Conservation (phyloP, 2,797 vertebrate genomes). For the Catamblyrhynchus diadema region DNA sequence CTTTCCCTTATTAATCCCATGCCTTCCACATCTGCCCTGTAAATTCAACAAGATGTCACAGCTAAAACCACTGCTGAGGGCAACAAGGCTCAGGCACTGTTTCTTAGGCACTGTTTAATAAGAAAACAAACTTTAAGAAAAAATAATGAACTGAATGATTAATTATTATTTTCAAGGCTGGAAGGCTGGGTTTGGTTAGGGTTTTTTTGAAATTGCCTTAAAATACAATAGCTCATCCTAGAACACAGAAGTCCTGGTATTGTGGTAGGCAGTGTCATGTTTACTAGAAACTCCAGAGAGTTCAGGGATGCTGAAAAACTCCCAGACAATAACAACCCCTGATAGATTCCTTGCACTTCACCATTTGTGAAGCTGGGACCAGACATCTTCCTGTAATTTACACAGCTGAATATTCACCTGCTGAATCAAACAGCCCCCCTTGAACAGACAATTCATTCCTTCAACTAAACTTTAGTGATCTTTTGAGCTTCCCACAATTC, state of each 20-base stretch:
- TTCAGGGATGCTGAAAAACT: background rate
- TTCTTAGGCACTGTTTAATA: background rate
- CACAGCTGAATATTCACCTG: background rate
- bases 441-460: background rate
- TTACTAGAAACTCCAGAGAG: background rate
- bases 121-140: background rate
- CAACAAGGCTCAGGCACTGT: background rate
- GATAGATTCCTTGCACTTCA: background rate
- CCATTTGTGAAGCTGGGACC: background rate
- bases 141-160: background rate
- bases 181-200: background rate
- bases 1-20: background rate
- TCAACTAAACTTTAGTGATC: background rate
- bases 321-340: background rate
- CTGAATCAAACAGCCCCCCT: background rate
- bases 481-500: background rate
- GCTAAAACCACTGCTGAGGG: background rate
- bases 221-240: background rate
- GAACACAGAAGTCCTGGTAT: background rate
- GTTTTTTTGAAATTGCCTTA: background rate
- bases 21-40: background rate
- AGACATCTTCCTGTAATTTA: background rate
- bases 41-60: slow-evolving; percentile 1
- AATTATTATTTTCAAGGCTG: background rate
- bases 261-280: background rate